Evolutionary conservation across 2,888 invertebrate genomes (phyloP), one percentile per base, ranked within the genome.

Genomic region (Chalcosyrphus nemorum): DNA sequence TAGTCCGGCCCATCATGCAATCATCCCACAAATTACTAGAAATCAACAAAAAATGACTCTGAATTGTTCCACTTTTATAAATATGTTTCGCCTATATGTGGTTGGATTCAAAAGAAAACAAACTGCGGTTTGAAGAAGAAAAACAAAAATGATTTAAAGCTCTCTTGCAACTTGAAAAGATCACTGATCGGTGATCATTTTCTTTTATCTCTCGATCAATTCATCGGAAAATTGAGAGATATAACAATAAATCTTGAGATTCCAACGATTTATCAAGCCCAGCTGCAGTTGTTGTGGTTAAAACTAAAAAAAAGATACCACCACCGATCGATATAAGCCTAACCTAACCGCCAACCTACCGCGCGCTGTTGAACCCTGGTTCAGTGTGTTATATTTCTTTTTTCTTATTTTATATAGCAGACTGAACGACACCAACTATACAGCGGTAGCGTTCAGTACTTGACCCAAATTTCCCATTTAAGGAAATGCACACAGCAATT

Each of bases 401-500:
- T 21, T 15, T 63, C 65, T 57, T 35, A 17, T 57, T 72, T 21
- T 15, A 21, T 63, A 32, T 56, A 54, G 38, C 59, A 59, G 61
- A 76, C 61, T 11, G 41, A 71, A 56, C 32, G 47, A 45, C 74
- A 19, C n/a, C 41, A 24, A 27, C 59, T 24, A 15, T 32, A 32
- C 4, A 24, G 3, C 2, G 2, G 4, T 50, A 15, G 47, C 56
- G 59, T 35, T 27, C 52, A 81, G 76, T 70, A 84, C 84, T 84
- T 84, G 84, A 84, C 84, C 84, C 74, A 84, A 80, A 84, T 84
- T 52, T 54, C 43, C 80, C 80, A 45, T 74, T 78, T 75, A 84
- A 80, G 84, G 84, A 84, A 84, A 70, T 75, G 43, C 71, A 78
- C 72, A 63, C 15, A 27, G 52, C 74, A 74, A 75, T 80, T 56